phyloP scores from a whole-genome alignment of 2,888 invertebrate genomes.

The Smittia aterrima region DNA sequence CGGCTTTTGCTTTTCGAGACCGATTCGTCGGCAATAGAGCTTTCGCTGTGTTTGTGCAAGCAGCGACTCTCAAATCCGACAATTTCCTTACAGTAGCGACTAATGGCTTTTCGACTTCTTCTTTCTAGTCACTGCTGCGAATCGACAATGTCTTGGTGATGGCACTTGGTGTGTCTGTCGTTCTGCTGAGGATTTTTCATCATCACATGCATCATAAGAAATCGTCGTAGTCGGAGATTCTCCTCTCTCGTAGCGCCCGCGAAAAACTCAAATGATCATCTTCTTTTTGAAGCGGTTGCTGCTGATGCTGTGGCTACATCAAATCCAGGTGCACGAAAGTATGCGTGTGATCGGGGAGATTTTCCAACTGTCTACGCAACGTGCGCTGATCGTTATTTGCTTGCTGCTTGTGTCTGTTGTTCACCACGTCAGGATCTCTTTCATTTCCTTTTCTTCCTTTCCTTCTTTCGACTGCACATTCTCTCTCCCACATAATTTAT shows the following conservation, averaged over 20 bases:
- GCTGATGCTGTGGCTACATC: too few relatives aligned
- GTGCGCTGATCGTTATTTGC: neutral
- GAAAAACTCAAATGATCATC: neutral
- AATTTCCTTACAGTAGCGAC: conserved; percentile 41
- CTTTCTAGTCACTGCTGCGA: neutral
- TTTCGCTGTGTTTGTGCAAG: neutral
- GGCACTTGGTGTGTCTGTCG: conserved; percentile 9
- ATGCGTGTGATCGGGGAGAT: neutral
- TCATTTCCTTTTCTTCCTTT: conserved; percentile 20
- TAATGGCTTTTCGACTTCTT: conserved; percentile 23
- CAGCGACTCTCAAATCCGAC: conserved; percentile 8
- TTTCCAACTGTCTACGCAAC: conserved; percentile 4
- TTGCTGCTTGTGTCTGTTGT: neutral
- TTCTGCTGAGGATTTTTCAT: conserved; percentile 21
- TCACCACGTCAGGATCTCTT: conserved; percentile 14
- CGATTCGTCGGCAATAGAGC: neutral
- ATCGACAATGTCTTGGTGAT: neutral
- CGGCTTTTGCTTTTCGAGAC: neutral
- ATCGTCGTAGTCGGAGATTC: too few relatives aligned
- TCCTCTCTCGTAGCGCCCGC: conserved; percentile 6
- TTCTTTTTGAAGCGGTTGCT: too few relatives aligned
- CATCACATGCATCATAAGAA: conserved; percentile 25
- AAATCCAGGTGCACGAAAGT: neutral
- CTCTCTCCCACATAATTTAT: conserved; percentile 20
- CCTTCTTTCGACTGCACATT: conserved; percentile 9